Evolutionary conservation across 2,888 invertebrate species (phyloP).

Genomic region (Tineola bisselliella): DNA sequence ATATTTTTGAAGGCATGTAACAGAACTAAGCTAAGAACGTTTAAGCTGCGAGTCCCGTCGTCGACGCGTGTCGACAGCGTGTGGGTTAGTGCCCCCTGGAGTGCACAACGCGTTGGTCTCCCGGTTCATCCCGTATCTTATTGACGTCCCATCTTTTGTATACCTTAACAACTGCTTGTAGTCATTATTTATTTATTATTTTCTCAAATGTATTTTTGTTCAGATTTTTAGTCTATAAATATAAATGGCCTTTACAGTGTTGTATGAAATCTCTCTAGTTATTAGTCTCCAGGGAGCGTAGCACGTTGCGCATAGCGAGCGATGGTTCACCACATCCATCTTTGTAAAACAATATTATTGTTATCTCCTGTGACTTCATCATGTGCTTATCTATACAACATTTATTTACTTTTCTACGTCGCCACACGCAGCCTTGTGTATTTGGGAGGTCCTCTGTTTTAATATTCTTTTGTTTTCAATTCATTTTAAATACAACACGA

Average conservation of each 20-base stretch:
- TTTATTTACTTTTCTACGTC: neutral
- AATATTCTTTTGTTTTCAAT: neutral
- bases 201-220: neutral
- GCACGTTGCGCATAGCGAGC: neutral
- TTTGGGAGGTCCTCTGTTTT: neutral
- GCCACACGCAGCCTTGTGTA: conserved; percentile 2
- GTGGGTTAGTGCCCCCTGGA: conserved; percentile 63
- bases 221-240: neutral
- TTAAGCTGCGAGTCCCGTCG: conserved; percentile 10
- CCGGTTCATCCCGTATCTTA: conserved; percentile 20
- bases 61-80: conserved; percentile 45
- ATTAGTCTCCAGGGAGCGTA: neutral
- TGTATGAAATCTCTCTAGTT: neutral
- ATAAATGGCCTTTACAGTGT: neutral
- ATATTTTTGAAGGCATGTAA: neutral
- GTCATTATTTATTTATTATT: neutral
- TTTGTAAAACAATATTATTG: neutral
- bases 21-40: neutral
- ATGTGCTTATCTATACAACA: neutral
- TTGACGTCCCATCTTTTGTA: neutral
- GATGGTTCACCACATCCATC: neutral
- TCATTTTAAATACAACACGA: neutral
- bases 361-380: neutral
- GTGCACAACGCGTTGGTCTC: conserved; percentile 63
- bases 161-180: neutral